Evolutionary conservation across 2,797 vertebrate species (phyloP).

Genomic region (Lithobates pipiens): DNA sequence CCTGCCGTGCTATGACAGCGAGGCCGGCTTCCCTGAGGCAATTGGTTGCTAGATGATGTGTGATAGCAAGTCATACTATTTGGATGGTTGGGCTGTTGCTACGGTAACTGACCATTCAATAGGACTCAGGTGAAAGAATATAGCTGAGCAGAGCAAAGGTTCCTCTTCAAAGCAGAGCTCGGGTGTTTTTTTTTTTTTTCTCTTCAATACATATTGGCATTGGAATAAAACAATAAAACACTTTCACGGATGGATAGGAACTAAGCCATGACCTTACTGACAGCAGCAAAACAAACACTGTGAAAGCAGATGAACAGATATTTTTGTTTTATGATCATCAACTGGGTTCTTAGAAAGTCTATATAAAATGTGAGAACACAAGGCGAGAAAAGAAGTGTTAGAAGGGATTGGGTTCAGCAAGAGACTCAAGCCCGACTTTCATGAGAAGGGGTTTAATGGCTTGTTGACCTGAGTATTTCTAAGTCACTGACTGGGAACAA

Average conservation of each 20-base stretch:
- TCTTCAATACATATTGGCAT: conserved; percentile 66
- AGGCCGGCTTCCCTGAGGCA: conserved; percentile 56
- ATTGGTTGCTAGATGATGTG: conserved; percentile 63
- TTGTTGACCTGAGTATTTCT: too few species aligned
- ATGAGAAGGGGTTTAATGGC: too few species aligned
- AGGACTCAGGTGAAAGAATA: conserved; percentile 70
- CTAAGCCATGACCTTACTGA: conserved; percentile 2
- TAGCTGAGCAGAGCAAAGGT: conserved; percentile 68
- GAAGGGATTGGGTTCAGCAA: neutral
- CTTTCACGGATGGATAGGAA: conserved; percentile 32
- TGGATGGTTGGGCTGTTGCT: conserved; percentile 75
- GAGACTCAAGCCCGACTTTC: too few species aligned
- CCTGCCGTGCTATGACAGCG: conserved; percentile 57
- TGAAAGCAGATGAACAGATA: conserved; percentile 9
- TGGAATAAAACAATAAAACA: conserved; percentile 62
- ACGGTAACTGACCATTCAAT: conserved; percentile 75
- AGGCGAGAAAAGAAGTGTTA: neutral
- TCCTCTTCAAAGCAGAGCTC: conserved; percentile 64
- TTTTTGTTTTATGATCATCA: neutral
- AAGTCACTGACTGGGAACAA: too few species aligned
- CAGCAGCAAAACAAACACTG: conserved; percentile 17
- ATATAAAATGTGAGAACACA: neutral
- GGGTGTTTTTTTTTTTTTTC: conserved; percentile 11
- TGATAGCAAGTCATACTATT: conserved; percentile 63
- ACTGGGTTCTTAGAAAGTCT: neutral